Conservation (phyloP, 2,113 vertebrate genomes). For the Malaclemys terrapin region DNA sequence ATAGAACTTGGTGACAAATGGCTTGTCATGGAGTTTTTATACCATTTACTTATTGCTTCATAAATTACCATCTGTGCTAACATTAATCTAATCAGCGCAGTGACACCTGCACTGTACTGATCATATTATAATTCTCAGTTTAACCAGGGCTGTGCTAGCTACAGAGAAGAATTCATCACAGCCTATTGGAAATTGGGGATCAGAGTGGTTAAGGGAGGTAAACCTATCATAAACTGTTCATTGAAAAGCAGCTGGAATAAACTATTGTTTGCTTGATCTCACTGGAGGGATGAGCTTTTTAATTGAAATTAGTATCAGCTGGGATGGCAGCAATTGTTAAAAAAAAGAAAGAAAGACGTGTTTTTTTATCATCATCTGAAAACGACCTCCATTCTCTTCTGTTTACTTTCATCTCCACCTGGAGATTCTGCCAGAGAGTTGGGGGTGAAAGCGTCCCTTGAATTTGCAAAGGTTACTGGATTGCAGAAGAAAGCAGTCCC, state of each 20-base stretch:
- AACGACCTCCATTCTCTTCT: not conserved
- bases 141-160: not conserved
- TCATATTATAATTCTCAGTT: constrained; percentile 20
- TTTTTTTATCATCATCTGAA: not conserved
- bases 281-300: not conserved
- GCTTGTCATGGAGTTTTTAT: constrained; percentile 43
- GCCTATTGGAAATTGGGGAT: not conserved
- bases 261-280: not conserved
- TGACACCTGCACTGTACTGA: not conserved
- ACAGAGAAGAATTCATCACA: constrained; percentile 35
- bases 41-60: constrained; percentile 71
- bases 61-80: constrained; percentile 55
- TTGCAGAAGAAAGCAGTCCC: not conserved
- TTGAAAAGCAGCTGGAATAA: not conserved
- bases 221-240: not conserved
- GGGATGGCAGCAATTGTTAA: not conserved
- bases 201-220: not conserved
- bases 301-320: not conserved
- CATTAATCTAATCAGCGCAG: constrained; percentile 9
- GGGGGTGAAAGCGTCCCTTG: not conserved
- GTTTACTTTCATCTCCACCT: not conserved
- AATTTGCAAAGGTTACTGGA: not conserved
- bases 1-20: constrained; percentile 34
- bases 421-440: not conserved
- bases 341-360: not conserved